These are phyloP conservation scores for Gallinago undulata DNA, from an alignment of 2,113 vertebrate species.

Conservation along the genomic window DNA sequence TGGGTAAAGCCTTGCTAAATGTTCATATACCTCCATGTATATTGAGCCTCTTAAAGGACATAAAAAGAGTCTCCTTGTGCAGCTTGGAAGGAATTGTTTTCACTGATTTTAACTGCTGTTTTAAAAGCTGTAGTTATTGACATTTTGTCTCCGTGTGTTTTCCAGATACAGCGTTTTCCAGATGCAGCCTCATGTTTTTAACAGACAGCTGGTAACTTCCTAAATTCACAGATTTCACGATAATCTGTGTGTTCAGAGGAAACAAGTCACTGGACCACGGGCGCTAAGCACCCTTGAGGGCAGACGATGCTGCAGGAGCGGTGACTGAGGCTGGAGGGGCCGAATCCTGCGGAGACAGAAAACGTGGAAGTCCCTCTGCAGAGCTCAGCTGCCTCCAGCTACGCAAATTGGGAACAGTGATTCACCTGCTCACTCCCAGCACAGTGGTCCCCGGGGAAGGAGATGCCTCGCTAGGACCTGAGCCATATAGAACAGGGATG, in stretches of 20 bases:
- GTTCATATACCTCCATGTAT: accelerated
- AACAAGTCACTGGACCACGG: background rate
- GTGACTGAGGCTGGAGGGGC: background rate
- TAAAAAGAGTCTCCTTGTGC: background rate
- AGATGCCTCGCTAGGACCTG: background rate
- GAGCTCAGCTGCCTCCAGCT: background rate
- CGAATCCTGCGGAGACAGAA: background rate
- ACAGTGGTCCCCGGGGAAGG: background rate
- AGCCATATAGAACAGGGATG: background rate
- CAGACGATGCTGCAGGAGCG: background rate
- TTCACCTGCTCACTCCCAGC: background rate
- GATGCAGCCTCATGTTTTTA: background rate
- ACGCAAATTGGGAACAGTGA: background rate
- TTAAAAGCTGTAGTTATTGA: background rate
- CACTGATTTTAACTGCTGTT: background rate
- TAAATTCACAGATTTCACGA: background rate
- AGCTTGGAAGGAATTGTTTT: background rate
- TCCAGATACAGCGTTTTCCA: background rate
- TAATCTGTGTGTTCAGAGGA: background rate
- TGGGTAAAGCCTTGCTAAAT: background rate
- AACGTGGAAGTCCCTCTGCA: background rate
- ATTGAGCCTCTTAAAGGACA: background rate
- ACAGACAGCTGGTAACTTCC: background rate
- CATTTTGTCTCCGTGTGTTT: background rate
- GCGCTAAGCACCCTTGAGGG: background rate